A percentile compares a stretch with the other conserved stretches of the same genome.
Conservation (phyloP, 2,888 invertebrate species). For the Xestia rhomboidea region DNA sequence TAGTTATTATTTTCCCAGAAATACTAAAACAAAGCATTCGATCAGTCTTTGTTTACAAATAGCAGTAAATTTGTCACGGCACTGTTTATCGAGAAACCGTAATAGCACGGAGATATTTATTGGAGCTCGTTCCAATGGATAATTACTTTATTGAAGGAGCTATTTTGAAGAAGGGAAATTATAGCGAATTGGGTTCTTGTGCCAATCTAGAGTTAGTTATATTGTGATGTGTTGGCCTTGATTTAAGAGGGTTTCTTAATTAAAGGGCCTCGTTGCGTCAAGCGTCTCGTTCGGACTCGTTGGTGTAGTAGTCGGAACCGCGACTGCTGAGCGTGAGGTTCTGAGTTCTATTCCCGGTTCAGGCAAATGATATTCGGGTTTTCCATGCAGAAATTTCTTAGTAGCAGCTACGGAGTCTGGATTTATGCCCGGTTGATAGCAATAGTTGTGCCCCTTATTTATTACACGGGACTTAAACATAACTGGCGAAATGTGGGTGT, state of each 20-base stretch:
- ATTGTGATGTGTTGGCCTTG: not conserved
- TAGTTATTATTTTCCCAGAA: not conserved
- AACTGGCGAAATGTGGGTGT: too few species aligned
- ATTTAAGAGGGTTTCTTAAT: not conserved
- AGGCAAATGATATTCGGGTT: too few species aligned
- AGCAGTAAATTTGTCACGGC: not conserved
- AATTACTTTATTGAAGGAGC: slow-evolving; percentile 28
- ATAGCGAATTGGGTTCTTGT: not conserved
- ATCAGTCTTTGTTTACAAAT: slow-evolving; percentile 4
- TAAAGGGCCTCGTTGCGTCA: too few species aligned
- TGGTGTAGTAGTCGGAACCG: too few species aligned
- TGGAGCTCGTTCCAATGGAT: not conserved
- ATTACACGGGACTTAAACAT: too few species aligned
- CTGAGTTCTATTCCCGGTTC: too few species aligned
- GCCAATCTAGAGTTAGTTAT: not conserved
- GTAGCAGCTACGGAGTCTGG: too few species aligned
- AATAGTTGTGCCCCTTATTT: too few species aligned
- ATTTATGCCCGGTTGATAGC: too few species aligned
- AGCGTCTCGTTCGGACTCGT: too few species aligned
- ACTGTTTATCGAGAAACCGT: not conserved
- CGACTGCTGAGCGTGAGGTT: too few species aligned
- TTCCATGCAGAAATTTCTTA: too few species aligned
- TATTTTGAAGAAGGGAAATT: not conserved
- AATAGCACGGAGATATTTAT: slow-evolving; percentile 1
- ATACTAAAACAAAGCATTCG: not conserved